Base-by-base conservation (phyloP, 1,140 invertebrate genomes). In the Drosophila melanogaster region DNA sequence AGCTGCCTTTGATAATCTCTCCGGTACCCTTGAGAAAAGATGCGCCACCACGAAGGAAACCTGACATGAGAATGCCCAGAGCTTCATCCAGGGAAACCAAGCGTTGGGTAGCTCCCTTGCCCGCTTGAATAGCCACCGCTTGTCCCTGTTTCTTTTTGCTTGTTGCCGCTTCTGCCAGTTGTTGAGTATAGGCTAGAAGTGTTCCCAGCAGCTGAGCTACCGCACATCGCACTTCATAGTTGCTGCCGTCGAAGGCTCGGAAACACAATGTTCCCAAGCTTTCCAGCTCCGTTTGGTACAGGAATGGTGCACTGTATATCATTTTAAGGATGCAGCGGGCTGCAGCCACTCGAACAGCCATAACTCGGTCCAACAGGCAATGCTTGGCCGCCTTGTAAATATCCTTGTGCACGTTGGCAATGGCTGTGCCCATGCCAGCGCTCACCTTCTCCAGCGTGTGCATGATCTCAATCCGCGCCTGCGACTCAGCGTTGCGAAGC, bases 401-500 rank as follows among this genome's bases (percentile, higher is more conserved):
- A 90, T 98, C 97, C 93, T 98, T 98, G 91, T 98, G 97, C 15
- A 97, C 95, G 90, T 96, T 96, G 47, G 94, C 94, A 44, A 97
- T 97, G 38, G 97, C 98, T 22, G 94, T 95, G 40, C 97, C 98
- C 94, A 99, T 97, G 11, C 98, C 98, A 57, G 94, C 94, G 80
- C 96, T 96, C 22, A 97, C 87, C 94, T 99, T 99, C 92, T 98
- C 97, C 65, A 99, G 93, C 3, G 98, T 99, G 65, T 96, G 94
- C 97, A 99, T 98, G 56, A 99, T 99, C 93, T 99, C 98, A 83
- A 98, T 96, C 69, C 99, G 94, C 3, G 96, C 97, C 92, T 98
- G 98, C 0, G 98, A 99, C 93, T 99, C 99, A 4, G 98, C 97
- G 93, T 96, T 99, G 85, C 97, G 95, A 47, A 99, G 93, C 5